Base-by-base conservation (phyloP, 37 sponge, comb jelly and placozoan genomes). In the Lycopodina hypogea region DNA sequence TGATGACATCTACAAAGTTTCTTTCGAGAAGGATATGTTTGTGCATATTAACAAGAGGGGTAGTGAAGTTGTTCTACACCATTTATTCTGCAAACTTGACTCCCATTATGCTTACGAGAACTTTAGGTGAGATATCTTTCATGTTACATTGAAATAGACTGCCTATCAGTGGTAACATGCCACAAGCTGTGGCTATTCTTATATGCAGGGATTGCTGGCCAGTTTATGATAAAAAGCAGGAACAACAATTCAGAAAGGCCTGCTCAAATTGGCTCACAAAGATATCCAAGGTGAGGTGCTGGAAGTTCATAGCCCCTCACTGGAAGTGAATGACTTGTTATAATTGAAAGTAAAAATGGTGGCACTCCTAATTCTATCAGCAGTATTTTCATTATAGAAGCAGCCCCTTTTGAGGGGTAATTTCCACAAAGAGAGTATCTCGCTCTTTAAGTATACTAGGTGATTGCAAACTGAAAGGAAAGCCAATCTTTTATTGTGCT, bases 201-300 rank as follows among this genome's bases (percentile, higher is more conserved):
- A 38, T 3, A 18, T 63, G 45, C 8, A 92, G 92, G 69, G 85
- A 87, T 55, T 94, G 92, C 56, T 95, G 96, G 96, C 96, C 93
- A 2, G 80, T 92, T 39, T 86, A 66, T 79, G 93, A 92, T 56
- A 92, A 92, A 72, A 91, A 92, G 57, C 93, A 87, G 48, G 96
- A 95, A 60, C 87, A 85, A 59, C 77, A 85, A 75, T 95, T 95
- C 51, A 56, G 96, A 19, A 95, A 79, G 71, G 36, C 78, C 4
- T 91, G 84, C 36, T 56, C 75, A 12, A 77, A 80, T 51, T 92
- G 90, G 93, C 30, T 94, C 24, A 73, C 72, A 19, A 69, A 45
- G 51, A 89, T 94, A 52, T 78, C 89, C 51, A 87, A 88, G 78
- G 94, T 93, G 15, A 51, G 74, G 19, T 45, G 29, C 7, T 33